These are phyloP conservation scores for Xenus cinereus DNA, from an alignment of 2,113 vertebrate genomes.

Conservation along the genomic window DNA sequence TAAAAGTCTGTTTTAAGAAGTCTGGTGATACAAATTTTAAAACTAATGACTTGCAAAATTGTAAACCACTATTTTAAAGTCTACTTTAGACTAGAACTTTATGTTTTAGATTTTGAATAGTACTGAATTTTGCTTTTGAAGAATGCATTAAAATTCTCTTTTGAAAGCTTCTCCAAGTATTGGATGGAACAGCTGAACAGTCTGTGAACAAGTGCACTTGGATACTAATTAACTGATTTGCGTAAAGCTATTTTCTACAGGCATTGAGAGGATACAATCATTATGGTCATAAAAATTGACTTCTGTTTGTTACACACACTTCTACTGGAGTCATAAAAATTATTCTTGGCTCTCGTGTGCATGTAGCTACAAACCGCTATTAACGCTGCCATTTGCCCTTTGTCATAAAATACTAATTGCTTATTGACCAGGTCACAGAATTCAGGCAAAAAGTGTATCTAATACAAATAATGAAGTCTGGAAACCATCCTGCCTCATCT, in stretches of 20 bases:
- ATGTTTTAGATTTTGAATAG: not conserved
- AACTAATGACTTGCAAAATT: not conserved
- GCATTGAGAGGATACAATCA: constrained; percentile 70
- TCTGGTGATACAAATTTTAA: not conserved
- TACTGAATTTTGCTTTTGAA: not conserved
- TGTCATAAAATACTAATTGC: constrained; percentile 83
- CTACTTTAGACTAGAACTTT: not conserved
- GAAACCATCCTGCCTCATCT: not conserved
- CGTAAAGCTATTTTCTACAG: constrained; percentile 72
- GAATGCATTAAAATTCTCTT: not conserved
- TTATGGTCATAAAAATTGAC: constrained; percentile 77
- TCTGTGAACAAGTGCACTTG: constrained; percentile 54
- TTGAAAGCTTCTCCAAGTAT: constrained; percentile 1
- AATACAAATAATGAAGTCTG: constrained; percentile 40
- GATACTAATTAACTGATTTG: constrained; percentile 68
- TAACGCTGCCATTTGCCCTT: constrained; percentile 64
- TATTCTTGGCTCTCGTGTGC: constrained; percentile 61
- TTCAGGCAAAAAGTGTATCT: constrained; percentile 58
- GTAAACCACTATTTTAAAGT: not conserved
- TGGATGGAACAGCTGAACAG: constrained; percentile 50
- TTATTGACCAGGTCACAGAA: constrained; percentile 76
- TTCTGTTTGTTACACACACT: constrained; percentile 71
- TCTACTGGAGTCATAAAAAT: constrained; percentile 72
- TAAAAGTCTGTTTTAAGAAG: not conserved
- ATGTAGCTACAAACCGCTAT: constrained; percentile 67